Evolutionary conservation across 2,888 invertebrate species (phyloP), one percentile per base, ranked within the genome.

Genomic region (Dynastes tityus): DNA sequence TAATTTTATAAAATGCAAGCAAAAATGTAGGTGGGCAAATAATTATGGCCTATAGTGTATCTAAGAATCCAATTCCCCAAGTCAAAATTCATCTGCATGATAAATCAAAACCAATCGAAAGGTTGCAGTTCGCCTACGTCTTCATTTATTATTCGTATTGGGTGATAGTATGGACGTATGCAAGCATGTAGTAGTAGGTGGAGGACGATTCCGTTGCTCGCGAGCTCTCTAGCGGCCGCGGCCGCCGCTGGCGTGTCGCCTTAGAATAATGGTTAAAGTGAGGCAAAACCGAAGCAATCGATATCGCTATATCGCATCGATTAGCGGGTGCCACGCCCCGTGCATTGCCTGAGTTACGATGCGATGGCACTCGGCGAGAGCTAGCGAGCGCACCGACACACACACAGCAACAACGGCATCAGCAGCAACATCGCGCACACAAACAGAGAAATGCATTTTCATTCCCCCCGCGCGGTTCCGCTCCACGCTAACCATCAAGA

Each of bases 281-380:
- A 82, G 79, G 80, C 79, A 83, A 83, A 83, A 79, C 78, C 82
- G 82, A 82, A 83, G 84, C 85, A 87, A 88, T 88, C 88, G 87
- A 88, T 88, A 88, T 86, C 87, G 87, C 87, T 88, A 88, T 88
- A 87, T 88, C 86, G 87, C 88, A 88, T 88, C 88, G 88, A 88
- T 88, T 88, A 88, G 87, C 82, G 85, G 67, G 73, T 84, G 84
- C 88, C 88, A 88, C 88, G 88, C 88, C 88, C 86, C 87, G 84
- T 85, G 87, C 85, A 88, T 88, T 87, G 87, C 86, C 84, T 87
- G 87, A 87, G 86, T 87, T 88, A 88, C 87, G 87, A 87, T 85
- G 87, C 87, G 87, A 86, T 82, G 85, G 85, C 85, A 84, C 82
- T 85, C 83, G 78, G 70, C 76, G 40, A 64, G 71, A 37, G 40